Evolutionary conservation across 2,113 vertebrate species (phyloP).

Genomic region (Motacilla alba): DNA sequence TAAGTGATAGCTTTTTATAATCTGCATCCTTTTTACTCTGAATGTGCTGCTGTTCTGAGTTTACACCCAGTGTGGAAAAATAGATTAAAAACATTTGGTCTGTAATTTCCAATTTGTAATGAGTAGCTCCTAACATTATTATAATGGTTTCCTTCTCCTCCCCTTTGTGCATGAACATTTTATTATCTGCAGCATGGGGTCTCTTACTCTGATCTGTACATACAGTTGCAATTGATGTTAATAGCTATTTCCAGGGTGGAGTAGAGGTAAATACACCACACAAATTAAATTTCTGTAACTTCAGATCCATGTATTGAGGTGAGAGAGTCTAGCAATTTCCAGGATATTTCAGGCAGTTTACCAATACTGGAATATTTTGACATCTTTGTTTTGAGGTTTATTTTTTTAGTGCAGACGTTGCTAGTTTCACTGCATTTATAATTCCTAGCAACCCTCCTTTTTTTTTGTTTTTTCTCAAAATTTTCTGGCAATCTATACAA

Average conservation of each 20-base stretch:
- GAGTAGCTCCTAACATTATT: neutral
- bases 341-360: neutral
- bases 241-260: neutral
- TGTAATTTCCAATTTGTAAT: conserved; percentile 2
- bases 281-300: neutral
- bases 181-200: neutral
- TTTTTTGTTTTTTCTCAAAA: neutral
- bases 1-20: neutral
- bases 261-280: neutral
- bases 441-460: neutral
- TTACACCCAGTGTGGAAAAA: neutral
- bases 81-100: neutral
- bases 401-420: neutral
- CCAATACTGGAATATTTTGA: neutral
- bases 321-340: neutral
- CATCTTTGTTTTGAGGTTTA: neutral
- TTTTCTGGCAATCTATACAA: neutral
- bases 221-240: neutral
- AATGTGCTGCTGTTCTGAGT: neutral
- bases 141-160: neutral
- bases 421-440: neutral
- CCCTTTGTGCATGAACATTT: neutral
- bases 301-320: neutral
- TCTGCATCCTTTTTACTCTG: neutral
- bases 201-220: neutral